These are phyloP conservation scores for Drosophila greeni DNA, from an alignment of 2,888 invertebrate genomes.

Conservation along the genomic window DNA sequence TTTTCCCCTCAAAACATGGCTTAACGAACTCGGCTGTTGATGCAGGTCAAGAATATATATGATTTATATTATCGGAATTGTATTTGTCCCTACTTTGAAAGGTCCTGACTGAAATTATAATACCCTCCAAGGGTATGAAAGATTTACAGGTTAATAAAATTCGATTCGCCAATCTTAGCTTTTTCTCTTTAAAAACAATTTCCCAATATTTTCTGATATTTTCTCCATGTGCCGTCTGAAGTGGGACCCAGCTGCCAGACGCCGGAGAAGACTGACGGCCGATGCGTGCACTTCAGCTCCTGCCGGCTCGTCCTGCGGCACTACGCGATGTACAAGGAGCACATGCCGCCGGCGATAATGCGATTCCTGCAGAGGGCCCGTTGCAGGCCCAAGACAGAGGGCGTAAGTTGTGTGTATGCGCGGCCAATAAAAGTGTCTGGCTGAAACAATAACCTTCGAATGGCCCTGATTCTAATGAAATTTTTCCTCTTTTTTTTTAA, in stretches of 20 bases:
- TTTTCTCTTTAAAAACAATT: neutral
- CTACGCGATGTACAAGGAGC: conserved; percentile 67
- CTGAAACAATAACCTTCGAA: conserved; percentile 50
- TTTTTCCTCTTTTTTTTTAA: conserved; percentile 8
- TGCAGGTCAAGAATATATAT: too few relatives aligned
- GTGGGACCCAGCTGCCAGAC: conserved; percentile 61
- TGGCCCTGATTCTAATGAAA: conserved; percentile 58
- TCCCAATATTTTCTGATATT: neutral
- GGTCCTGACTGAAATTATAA: too few relatives aligned
- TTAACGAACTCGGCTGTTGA: too few relatives aligned
- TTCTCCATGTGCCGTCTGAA: conserved; percentile 2
- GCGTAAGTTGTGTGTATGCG: conserved; percentile 50
- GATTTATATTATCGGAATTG: too few relatives aligned
- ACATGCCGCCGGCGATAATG: conserved; percentile 64
- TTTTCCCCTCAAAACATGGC: too few relatives aligned
- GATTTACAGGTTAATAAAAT: too few relatives aligned
- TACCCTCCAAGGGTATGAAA: too few relatives aligned
- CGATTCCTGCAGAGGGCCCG: conserved; percentile 64
- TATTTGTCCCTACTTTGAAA: too few relatives aligned
- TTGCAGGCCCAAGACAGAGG: conserved; percentile 63
- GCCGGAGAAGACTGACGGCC: conserved; percentile 58
- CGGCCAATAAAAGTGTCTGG: conserved; percentile 51
- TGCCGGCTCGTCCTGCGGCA: conserved; percentile 62
- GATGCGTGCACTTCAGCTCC: conserved; percentile 63
- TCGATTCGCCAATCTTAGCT: too few relatives aligned